These are phyloP conservation scores for Ophion slaviceki DNA, from an alignment of 2,888 invertebrate genomes.

Conservation along the genomic window DNA sequence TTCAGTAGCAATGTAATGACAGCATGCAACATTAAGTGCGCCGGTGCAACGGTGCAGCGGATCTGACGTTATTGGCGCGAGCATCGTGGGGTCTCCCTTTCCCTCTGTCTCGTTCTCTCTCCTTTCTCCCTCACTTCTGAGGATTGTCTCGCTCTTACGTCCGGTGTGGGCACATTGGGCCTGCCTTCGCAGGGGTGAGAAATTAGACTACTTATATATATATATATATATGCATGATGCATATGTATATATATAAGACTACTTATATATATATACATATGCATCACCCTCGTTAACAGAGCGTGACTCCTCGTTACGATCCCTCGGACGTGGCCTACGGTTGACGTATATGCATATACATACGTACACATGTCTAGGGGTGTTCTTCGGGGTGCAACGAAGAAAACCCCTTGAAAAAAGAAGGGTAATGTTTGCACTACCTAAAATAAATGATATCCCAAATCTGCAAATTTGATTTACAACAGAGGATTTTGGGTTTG, in stretches of 20 bases:
- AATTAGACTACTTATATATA: constrained; percentile 18
- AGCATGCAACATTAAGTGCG: constrained; percentile 41
- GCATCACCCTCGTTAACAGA: constrained; percentile 76
- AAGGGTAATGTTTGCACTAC: not conserved
- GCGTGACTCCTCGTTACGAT: constrained; percentile 76
- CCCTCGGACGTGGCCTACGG: constrained; percentile 59
- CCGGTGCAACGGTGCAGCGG: constrained; percentile 58
- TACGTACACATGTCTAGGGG: constrained; percentile 12
- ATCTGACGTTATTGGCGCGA: constrained; percentile 54
- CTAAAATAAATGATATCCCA: not conserved
- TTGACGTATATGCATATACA: constrained; percentile 35
- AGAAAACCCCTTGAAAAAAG: constrained; percentile 16
- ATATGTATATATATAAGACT: not conserved
- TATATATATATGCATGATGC: constrained; percentile 48
- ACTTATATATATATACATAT: constrained; percentile 14
- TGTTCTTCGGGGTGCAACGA: constrained; percentile 7
- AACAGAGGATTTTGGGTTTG: not conserved
- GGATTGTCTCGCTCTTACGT: constrained; percentile 41
- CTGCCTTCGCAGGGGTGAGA: constrained; percentile 67
- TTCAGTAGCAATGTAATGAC: constrained; percentile 24
- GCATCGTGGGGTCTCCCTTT: constrained; percentile 37
- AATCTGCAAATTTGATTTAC: not conserved
- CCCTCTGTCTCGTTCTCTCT: constrained; percentile 35
- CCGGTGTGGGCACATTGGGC: constrained; percentile 49
- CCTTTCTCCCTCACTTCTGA: constrained; percentile 34